Base-by-base conservation (phyloP, 2,888 invertebrate species). In the Melanotus villosus region DNA sequence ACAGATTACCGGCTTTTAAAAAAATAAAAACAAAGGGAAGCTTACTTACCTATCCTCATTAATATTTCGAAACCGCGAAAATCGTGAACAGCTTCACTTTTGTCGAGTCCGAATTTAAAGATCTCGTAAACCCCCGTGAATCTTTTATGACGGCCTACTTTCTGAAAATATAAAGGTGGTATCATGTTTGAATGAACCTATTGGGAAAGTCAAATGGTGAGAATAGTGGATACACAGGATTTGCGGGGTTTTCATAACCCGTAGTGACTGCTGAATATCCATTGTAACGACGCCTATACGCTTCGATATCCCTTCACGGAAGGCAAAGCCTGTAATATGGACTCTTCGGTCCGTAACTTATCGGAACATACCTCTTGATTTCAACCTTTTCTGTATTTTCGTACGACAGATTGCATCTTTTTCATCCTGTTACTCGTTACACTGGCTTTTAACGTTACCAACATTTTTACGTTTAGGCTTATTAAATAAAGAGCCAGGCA, bases 161-260 rank as follows among this genome's bases (percentile, higher is more conserved):
- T 66, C 47, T 32, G 19, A 62, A 59, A 62, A 60, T 56, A 62
- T 67, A 64, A 68, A 66, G 58, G 57, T 62, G 54, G 62, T 62
- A 65, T 65, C 65, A 62, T 65, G 60, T 70, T 57, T 65, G 70
- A 66, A 70, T 66, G 62, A 66, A 63, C 66, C 70, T 70, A 57
- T 70, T 70, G 62, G 70, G 57, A 38, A 56, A 70, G 70, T 62
- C 70, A 65, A 70, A 70, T 70, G 60, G 70, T 52, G 70, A 62
- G 58, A 69, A 65, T 60, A 65, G 65, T 60, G 60, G 69, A 70
- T 66, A 66, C 70, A 65, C 58, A 66, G 62, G 70, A 66, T 66
- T 66, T 62, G 56, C 65, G 50, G 62, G 70, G 66, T 56, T 66
- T 62, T 70, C 66, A 65, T 66, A 66, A 66, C 62, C 62, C 60